Percentiles rank a stretch among this genome's conserved stretches.
phyloP scores from a whole-genome alignment of 2,113 vertebrate genomes.

The Cairina moschata region DNA sequence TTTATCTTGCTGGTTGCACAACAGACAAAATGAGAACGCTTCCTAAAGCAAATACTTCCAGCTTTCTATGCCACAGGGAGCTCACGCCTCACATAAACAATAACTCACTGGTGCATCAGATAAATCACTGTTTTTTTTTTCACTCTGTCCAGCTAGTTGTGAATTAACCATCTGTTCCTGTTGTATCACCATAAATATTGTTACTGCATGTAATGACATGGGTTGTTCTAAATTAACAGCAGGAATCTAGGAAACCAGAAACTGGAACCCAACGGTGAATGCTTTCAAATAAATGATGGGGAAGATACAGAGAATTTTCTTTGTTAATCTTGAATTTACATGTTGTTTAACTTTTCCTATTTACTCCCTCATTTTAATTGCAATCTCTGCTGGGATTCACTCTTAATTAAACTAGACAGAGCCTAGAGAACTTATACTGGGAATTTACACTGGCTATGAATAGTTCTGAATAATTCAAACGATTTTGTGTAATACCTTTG shows the following conservation, averaged over 20 bases:
- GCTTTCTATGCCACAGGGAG: background rate
- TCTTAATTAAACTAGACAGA: conserved; percentile 28
- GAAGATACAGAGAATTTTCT: background rate
- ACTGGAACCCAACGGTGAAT: background rate
- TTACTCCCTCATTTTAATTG: background rate
- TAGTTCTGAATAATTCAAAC: conserved; percentile 35
- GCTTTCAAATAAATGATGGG: background rate
- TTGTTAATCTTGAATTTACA: background rate
- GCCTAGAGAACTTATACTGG: background rate
- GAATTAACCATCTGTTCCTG: background rate
- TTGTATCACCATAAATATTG: background rate
- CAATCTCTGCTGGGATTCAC: background rate
- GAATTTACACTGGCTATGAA: background rate
- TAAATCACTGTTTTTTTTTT: background rate
- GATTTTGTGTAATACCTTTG: background rate
- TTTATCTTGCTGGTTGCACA: background rate
- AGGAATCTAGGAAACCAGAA: background rate
- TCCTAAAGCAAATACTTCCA: background rate
- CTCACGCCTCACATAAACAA: background rate
- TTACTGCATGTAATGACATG: background rate
- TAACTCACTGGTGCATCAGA: background rate
- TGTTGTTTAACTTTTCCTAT: background rate
- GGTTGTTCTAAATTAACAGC: background rate
- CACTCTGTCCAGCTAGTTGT: background rate
- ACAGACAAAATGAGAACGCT: background rate